Conservation (phyloP, 2,113 vertebrate species). For the Antennarius striatus region DNA sequence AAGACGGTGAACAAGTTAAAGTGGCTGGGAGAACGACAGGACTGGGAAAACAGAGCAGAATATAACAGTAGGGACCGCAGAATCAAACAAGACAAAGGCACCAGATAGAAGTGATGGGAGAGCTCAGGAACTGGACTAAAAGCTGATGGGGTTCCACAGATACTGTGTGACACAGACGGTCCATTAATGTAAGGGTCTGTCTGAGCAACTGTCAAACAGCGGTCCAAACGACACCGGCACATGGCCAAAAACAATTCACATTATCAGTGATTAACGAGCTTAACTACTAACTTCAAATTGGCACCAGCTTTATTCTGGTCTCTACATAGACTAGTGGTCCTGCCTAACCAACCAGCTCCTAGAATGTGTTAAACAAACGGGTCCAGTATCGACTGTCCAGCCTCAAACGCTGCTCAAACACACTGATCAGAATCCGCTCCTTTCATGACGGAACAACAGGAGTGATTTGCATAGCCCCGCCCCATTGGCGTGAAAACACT, state of each 20-base stretch:
- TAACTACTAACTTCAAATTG: no score
- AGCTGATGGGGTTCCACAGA: neutral
- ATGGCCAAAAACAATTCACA: neutral
- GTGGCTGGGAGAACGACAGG: neutral
- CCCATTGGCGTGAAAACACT: no score
- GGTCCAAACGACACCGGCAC: neutral
- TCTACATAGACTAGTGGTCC: no score
- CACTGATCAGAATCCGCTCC: no score
- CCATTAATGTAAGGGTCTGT: slow-evolving; percentile 5
- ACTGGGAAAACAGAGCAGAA: neutral
- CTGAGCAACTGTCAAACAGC: neutral
- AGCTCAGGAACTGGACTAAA: slow-evolving; percentile 1
- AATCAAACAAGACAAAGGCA: neutral
- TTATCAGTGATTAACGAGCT: no score
- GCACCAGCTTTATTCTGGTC: no score
- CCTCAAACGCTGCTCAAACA: no score
- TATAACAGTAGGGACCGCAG: neutral
- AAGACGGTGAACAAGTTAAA: slow-evolving; percentile 11
- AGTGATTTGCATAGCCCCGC: no score
- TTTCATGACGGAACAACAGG: no score
- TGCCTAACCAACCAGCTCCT: no score
- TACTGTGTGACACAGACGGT: neutral
- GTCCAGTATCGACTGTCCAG: no score
- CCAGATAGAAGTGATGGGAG: neutral
- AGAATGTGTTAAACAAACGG: no score